These are phyloP conservation scores for Flabesymbios commensalis DNA, from an alignment of 2,888 invertebrate species.

Conservation along the genomic window DNA sequence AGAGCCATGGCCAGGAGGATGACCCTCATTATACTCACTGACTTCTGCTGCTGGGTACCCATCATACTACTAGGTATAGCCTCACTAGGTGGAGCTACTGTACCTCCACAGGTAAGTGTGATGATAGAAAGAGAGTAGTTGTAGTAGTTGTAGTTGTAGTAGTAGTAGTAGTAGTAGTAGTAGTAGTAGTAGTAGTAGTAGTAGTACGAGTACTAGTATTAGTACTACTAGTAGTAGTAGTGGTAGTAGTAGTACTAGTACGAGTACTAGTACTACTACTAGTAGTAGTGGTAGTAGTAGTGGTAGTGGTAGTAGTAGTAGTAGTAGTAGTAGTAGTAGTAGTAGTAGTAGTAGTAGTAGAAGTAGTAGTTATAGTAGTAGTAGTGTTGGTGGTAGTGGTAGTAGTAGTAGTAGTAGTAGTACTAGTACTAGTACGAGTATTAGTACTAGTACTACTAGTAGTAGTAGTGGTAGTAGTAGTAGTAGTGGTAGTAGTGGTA, in stretches of 20 bases:
- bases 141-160: conserved; percentile 27
- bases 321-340: conserved; percentile 7
- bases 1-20: conserved; percentile 64
- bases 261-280: no score
- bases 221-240: conserved; percentile 7
- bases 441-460: not conserved
- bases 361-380: no score
- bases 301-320: conserved; percentile 23
- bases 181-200: not conserved
- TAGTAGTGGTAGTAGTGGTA: not conserved
- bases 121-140: conserved; percentile 14
- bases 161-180: conserved; percentile 21
- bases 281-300: conserved; percentile 29
- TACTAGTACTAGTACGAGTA: no score
- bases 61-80: conserved; percentile 64
- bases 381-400: no score
- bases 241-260: no score
- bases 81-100: conserved; percentile 61
- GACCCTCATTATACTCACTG: conserved; percentile 65
- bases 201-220: no score
- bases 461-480: conserved; percentile 1
- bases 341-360: conserved; percentile 23
- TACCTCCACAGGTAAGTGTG: conserved; percentile 5
- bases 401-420: not conserved
- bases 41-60: conserved; percentile 66